Evolutionary conservation across 1,140 invertebrate genomes (phyloP).

Genomic region (Atopsyche davidsoni): DNA sequence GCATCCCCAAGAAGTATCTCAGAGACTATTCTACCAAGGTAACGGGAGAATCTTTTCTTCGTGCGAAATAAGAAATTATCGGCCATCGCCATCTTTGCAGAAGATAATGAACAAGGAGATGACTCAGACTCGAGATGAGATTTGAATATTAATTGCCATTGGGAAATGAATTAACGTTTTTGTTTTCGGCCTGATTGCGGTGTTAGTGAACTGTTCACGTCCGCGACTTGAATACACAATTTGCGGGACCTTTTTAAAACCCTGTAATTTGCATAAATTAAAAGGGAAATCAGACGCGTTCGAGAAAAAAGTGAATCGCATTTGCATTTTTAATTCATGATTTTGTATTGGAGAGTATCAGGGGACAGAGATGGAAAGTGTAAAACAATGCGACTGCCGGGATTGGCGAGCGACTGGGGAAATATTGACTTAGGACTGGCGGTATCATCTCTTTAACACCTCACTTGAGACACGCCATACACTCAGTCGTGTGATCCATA

Average conservation of each 20-base stretch:
- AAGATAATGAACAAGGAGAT: slow-evolving; percentile 31
- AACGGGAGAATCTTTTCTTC: slow-evolving; percentile 22
- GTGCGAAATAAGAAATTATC: slow-evolving; percentile 30
- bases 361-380: not conserved
- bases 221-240: slow-evolving; percentile 22
- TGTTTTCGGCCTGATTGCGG: slow-evolving; percentile 30
- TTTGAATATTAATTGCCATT: slow-evolving; percentile 33
- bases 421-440: slow-evolving; percentile 22
- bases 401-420: slow-evolving; percentile 6
- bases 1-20: no score
- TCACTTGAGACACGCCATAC: slow-evolving; percentile 26
- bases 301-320: slow-evolving; percentile 8
- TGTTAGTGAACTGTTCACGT: slow-evolving; percentile 19
- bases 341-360: slow-evolving; percentile 11
- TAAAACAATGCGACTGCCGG: not conserved
- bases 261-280: slow-evolving; percentile 29
- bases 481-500: slow-evolving; percentile 24
- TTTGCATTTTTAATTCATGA: slow-evolving; percentile 19
- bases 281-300: slow-evolving; percentile 11
- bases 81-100: slow-evolving; percentile 24
- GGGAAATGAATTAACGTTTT: slow-evolving; percentile 32
- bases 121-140: slow-evolving; percentile 30
- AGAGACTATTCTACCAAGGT: slow-evolving; percentile 12
- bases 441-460: slow-evolving; percentile 27
- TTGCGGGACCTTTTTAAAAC: slow-evolving; percentile 19